These are phyloP conservation scores for Cacoxenus indagator DNA, from an alignment of 2,888 invertebrate species.

Conservation along the genomic window DNA sequence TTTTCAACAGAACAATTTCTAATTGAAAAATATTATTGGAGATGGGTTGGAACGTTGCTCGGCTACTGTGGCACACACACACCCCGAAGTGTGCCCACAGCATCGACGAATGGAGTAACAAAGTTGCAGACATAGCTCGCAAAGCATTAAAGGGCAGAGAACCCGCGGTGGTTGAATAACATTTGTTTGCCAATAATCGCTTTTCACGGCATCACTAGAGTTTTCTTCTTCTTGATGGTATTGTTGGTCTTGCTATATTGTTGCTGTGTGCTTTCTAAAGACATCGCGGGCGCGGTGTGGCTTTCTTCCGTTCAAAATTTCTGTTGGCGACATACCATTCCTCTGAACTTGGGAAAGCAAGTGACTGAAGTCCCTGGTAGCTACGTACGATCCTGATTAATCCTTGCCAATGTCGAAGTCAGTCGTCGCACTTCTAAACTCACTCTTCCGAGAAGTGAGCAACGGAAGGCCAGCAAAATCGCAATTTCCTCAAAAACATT, in stretches of 20 bases:
- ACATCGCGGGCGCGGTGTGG: not conserved
- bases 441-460: not conserved
- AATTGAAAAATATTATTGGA: constrained; percentile 72
- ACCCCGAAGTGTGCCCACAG: not conserved
- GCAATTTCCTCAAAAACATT: constrained; percentile 32
- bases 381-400: not conserved
- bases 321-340: not conserved
- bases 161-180: constrained; percentile 7
- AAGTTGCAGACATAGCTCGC: constrained; percentile 31
- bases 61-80: constrained; percentile 31
- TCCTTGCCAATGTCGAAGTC: not conserved
- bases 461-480: not conserved
- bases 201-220: constrained; percentile 26
- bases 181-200: constrained; percentile 57
- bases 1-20: constrained; percentile 72
- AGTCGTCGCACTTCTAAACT: not conserved
- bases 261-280: too few relatives aligned
- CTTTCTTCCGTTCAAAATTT: not conserved
- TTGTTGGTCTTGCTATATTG: too few relatives aligned
- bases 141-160: not conserved
- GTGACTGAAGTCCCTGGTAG: not conserved
- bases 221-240: constrained; percentile 22
- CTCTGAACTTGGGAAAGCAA: not conserved
- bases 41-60: constrained; percentile 34
- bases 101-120: not conserved